Evolutionary conservation across 2,797 vertebrate species (phyloP).

Genomic region (Taenioides sp.): DNA sequence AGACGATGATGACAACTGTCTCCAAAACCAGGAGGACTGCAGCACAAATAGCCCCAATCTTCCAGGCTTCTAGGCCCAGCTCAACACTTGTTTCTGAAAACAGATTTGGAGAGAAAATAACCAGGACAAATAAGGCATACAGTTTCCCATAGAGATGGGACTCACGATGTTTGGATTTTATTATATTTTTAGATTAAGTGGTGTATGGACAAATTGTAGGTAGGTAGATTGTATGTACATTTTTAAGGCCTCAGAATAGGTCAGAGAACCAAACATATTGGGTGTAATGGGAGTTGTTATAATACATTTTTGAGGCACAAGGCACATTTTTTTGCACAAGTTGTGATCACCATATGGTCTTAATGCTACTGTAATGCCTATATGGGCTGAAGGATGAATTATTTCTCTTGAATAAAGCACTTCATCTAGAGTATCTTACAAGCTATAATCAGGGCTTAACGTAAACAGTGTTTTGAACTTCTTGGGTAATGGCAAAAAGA

Average conservation of each 20-base stretch:
- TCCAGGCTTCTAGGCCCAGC: conserved; percentile 73
- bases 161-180: neutral
- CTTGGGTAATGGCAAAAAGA: too few species aligned
- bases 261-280: too few species aligned
- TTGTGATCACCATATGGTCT: neutral
- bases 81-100: conserved; percentile 53
- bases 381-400: neutral
- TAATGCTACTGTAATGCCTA: neutral
- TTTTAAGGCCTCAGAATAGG: too few species aligned
- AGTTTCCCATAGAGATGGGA: neutral
- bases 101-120: conserved; percentile 3
- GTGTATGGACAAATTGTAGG: too few species aligned
- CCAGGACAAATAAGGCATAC: neutral
- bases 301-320: too few species aligned
- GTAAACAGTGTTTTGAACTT: too few species aligned
- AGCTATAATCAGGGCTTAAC: too few species aligned
- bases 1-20: conserved; percentile 70
- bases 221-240: too few species aligned
- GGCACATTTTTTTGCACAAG: too few species aligned
- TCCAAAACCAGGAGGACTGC: conserved; percentile 74
- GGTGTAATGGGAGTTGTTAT: neutral
- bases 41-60: conserved; percentile 72
- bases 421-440: too few species aligned
- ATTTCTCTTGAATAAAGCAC: too few species aligned
- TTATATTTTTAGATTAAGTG: neutral